These are phyloP conservation scores for Petrophora chlorosata DNA, from an alignment of 2,888 invertebrate species.

Conservation along the genomic window DNA sequence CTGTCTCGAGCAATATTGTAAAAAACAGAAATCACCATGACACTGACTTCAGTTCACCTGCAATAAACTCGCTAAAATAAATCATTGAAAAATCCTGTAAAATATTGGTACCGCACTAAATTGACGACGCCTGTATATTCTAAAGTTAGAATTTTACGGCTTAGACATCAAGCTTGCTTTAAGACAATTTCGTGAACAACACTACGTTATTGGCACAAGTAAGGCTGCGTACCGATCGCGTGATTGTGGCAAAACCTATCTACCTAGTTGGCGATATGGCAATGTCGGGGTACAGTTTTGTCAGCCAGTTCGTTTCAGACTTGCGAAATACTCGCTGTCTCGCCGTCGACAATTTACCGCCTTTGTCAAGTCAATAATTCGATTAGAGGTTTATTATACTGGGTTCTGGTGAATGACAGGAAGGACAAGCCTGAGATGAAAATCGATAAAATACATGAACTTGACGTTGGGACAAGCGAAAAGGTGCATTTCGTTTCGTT, in stretches of 20 bases:
- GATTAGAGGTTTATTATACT: constrained; percentile 26
- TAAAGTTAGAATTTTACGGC: constrained; percentile 36
- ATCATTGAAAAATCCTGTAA: constrained; percentile 4
- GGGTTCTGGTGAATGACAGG: constrained; percentile 32
- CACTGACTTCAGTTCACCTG: background rate
- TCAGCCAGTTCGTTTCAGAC: constrained; percentile 69
- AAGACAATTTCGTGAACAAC: constrained; percentile 50
- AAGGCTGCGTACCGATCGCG: constrained; percentile 66
- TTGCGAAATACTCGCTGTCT: constrained; percentile 68
- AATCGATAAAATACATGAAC: constrained; percentile 16
- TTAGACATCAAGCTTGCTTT: constrained; percentile 20
- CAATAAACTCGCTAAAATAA: constrained; percentile 6
- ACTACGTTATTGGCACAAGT: constrained; percentile 56
- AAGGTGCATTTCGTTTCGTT: background rate
- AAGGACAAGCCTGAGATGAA: constrained; percentile 15
- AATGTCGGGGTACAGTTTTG: constrained; percentile 63
- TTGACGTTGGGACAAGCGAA: constrained; percentile 1
- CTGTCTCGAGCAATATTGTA: constrained; percentile 4
- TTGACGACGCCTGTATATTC: background rate
- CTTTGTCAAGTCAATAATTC: constrained; percentile 31
- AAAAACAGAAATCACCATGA: constrained; percentile 6
- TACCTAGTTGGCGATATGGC: constrained; percentile 72
- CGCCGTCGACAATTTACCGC: constrained; percentile 44
- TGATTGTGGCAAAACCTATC: constrained; percentile 73
- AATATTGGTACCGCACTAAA: background rate